Evolutionary conservation across 2,888 invertebrate species (phyloP), one percentile per base, ranked within the genome.

Genomic region (Rhagophthalmus giganteus): DNA sequence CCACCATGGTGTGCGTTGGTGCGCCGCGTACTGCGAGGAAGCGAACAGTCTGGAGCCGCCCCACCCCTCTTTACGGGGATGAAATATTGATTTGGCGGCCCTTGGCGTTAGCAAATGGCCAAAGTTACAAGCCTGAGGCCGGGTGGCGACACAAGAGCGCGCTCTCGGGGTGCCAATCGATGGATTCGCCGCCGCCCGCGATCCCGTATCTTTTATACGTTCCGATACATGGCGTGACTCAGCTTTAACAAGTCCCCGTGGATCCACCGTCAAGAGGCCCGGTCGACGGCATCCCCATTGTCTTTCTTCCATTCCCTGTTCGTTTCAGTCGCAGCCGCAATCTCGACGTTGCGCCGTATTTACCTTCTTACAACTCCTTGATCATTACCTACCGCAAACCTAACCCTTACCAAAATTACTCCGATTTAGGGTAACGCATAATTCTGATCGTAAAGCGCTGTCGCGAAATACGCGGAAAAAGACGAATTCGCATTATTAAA

Each of bases 1-100:
- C 88, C 71, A 89, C 86, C 89, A 89, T 89, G 66, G 66, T 74
- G 60, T 79, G 48, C 53, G 53, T 59, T 53, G 42, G 55, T 55
- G 55, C 58, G 58, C 54, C 57, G 60, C 54, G 49, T 46, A 57
- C 60, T 59, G 57, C 52, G 53, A 50, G 40, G 34, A 50, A 52
- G 42, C 54, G 53, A 50, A 41, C 52, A 47, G 50, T 54, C 53
- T 20, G 54, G 58, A 55, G 75, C 70, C 69, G 69, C 72, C 71
- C 71, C 74, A 67, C 58, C 65, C 70, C 68, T 71, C 71, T 65
- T 73, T 74, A 55, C 59, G 61, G 68, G 66, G 66, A 69, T 69
- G 68, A 70, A 71, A 72, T 73, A 72, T 73, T 71, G 73, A 73
- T 72, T 72, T 58, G 62, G 57, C 50, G 57, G 65, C 66, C 67